These are phyloP conservation scores for Leptopilina clavipes DNA, from an alignment of 1,140 invertebrate species.

Conservation along the genomic window DNA sequence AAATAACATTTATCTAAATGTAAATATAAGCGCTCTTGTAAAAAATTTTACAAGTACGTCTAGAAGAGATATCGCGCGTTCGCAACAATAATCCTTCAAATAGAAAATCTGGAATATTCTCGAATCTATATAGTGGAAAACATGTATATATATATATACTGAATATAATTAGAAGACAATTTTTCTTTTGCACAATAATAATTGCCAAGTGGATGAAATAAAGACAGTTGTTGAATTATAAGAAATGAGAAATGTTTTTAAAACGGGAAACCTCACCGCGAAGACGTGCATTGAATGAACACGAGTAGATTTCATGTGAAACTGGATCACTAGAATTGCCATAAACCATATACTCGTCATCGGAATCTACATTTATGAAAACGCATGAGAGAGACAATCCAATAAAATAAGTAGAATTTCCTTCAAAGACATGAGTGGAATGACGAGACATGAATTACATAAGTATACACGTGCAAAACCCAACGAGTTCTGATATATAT, in stretches of 20 bases:
- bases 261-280: slow-evolving; percentile 20
- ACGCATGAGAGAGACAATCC: slow-evolving; percentile 34
- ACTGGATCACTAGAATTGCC: slow-evolving; percentile 34
- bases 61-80: background rate
- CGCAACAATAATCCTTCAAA: background rate
- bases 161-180: too few relatives aligned
- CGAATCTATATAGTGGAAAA: background rate
- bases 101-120: slow-evolving; percentile 21
- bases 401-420: slow-evolving; percentile 35
- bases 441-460: slow-evolving; percentile 33
- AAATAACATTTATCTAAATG: slow-evolving; percentile 6
- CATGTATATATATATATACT: background rate
- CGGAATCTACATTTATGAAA: slow-evolving; percentile 32
- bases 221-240: slow-evolving; percentile 25
- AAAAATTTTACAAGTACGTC: too few relatives aligned
- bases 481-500: slow-evolving; percentile 26
- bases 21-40: background rate
- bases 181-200: slow-evolving; percentile 17
- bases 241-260: slow-evolving; percentile 26
- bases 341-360: slow-evolving; percentile 30
- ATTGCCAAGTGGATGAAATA: slow-evolving; percentile 24
- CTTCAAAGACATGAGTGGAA: slow-evolving; percentile 28
- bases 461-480: slow-evolving; percentile 24
- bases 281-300: slow-evolving; percentile 23
- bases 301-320: slow-evolving; percentile 26